Conservation (phyloP, 2,888 invertebrate species). For the Lycia hirtaria region DNA sequence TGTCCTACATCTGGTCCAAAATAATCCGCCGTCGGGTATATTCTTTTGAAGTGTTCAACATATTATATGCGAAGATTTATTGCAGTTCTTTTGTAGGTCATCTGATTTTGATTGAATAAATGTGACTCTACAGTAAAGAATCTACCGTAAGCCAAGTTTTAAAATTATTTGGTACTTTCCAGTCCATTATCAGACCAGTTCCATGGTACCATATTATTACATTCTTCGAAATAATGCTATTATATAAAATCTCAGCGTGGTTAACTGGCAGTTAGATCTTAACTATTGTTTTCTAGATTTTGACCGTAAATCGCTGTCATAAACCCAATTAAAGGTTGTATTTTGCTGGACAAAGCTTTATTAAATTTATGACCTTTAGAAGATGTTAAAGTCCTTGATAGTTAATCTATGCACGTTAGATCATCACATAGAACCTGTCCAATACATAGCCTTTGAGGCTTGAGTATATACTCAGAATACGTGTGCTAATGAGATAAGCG, state of each 20-base stretch:
- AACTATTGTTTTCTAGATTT: no score
- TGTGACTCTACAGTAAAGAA: no score
- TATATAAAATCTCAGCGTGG: no score
- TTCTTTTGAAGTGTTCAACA: constrained; percentile 20
- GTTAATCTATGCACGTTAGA: constrained; percentile 75
- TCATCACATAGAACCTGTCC: constrained; percentile 73
- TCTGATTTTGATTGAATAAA: constrained; percentile 17
- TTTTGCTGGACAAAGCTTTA: constrained; percentile 20
- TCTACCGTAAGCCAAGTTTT: no score
- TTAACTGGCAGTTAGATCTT: no score
- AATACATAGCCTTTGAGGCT: constrained; percentile 57
- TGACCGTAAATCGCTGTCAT: no score
- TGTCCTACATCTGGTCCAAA: constrained; percentile 30
- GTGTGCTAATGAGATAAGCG: constrained; percentile 44
- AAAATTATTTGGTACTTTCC: no score
- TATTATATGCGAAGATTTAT: constrained; percentile 15
- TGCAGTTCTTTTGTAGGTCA: constrained; percentile 18
- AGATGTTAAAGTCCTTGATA: constrained; percentile 56
- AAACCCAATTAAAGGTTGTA: constrained; percentile 13
- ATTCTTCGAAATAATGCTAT: no score
- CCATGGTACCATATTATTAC: no score
- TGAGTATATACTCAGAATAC: constrained; percentile 49
- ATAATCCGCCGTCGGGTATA: constrained; percentile 12
- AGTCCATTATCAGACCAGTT: no score
- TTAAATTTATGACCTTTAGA: constrained; percentile 24